These are phyloP conservation scores for Virgularia gustaviana DNA, from an alignment of 92 coral and sea anemone genomes.

Conservation along the genomic window DNA sequence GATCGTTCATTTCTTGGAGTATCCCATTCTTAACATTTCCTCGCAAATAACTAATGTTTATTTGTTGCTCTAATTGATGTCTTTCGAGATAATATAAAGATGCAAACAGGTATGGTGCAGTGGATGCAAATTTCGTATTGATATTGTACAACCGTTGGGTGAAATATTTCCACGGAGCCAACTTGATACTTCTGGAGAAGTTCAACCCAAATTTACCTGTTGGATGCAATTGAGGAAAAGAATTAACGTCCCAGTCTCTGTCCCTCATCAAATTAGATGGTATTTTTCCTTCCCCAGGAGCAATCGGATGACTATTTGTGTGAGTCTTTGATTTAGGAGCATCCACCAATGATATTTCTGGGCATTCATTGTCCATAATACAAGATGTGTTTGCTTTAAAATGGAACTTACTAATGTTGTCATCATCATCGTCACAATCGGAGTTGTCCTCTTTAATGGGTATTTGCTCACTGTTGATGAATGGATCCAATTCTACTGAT, in stretches of 20 bases:
- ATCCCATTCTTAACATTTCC: conserved; percentile 16
- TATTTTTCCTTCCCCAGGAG: too few relatives aligned
- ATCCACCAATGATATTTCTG: conserved; percentile 13
- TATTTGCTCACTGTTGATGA: not conserved
- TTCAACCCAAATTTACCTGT: conserved; percentile 19
- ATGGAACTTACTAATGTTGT: not conserved
- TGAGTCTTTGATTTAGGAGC: not conserved
- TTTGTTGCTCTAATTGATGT: not conserved
- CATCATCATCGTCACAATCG: not conserved
- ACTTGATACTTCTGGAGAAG: conserved; percentile 3
- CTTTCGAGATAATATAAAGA: conserved; percentile 6
- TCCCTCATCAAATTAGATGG: too few relatives aligned
- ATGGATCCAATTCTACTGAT: conserved; percentile 8
- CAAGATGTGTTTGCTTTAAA: not conserved
- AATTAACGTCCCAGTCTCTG: conserved; percentile 1
- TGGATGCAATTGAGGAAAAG: conserved; percentile 2
- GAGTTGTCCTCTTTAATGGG: conserved; percentile 23
- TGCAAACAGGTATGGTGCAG: conserved; percentile 7
- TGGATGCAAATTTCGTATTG: not conserved
- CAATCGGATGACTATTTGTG: conserved; percentile 17
- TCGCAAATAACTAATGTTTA: conserved; percentile 1
- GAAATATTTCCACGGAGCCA: conserved; percentile 17
- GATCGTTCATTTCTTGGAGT: conserved; percentile 4
- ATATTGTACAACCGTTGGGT: conserved; percentile 11
- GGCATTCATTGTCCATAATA: conserved; percentile 7